Evolutionary conservation across 2,113 vertebrate species (phyloP).

Genomic region (Channa argus): DNA sequence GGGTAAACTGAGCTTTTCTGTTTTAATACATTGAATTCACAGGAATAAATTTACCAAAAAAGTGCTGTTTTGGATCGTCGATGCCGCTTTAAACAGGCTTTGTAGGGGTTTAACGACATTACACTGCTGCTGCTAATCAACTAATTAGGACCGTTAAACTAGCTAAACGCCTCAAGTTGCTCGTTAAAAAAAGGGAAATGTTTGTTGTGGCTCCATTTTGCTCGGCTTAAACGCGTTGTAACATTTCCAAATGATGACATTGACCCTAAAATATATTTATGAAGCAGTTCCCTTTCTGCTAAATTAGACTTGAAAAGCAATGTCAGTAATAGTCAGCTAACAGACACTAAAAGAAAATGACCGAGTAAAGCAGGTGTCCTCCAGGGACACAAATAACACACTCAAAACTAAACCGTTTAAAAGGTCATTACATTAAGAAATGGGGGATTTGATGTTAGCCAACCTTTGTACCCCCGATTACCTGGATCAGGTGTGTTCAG

Average conservation of each 20-base stretch:
- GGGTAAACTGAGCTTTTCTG: conserved; percentile 4
- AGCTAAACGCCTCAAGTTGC: conserved; percentile 1
- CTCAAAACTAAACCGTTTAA: too few relatives aligned
- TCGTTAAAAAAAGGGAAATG: not conserved
- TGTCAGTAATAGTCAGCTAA: too few relatives aligned
- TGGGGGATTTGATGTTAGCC: too few relatives aligned
- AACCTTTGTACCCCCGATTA: too few relatives aligned
- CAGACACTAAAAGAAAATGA: too few relatives aligned
- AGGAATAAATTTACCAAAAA: not conserved
- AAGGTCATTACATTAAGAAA: too few relatives aligned
- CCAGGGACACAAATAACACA: too few relatives aligned
- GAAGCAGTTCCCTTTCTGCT: conserved; percentile 2
- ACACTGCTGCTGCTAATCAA: conserved; percentile 32
- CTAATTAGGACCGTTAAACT: conserved; percentile 23
- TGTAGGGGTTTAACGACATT: not conserved
- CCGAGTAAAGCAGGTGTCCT: too few relatives aligned
- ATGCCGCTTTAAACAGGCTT: too few relatives aligned
- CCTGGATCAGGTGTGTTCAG: too few relatives aligned
- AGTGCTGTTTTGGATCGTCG: not conserved
- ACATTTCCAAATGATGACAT: conserved; percentile 35
- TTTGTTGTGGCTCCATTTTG: conserved; percentile 2
- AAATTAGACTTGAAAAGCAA: not conserved
- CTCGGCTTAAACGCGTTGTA: conserved; percentile 3
- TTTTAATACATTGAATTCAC: not conserved
- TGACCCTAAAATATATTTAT: not conserved